Percentiles rank a stretch among this genome's conserved stretches.
phyloP scores from a whole-genome alignment of 92 coral and sea anemone species.

The Phenganax marumi region DNA sequence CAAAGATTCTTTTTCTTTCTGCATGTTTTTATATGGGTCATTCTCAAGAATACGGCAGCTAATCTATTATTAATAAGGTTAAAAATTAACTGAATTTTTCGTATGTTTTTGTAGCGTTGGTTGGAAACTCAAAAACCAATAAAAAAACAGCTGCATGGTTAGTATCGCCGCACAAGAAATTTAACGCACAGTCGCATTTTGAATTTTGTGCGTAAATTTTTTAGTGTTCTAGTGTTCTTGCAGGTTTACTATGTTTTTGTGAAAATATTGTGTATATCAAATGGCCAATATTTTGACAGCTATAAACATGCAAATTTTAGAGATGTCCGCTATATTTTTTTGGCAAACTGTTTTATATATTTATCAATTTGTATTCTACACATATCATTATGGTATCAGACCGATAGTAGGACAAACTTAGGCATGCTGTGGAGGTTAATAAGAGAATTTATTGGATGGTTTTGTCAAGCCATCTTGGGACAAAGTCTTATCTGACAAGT shows the following conservation, averaged over 20 bases:
- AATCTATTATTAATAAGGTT: conserved; percentile 27
- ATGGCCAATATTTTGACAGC: background rate
- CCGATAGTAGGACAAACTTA: too few relatives aligned
- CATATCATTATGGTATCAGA: too few relatives aligned
- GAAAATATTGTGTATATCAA: background rate
- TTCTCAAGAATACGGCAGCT: too few relatives aligned
- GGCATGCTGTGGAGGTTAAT: too few relatives aligned
- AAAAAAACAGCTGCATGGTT: conserved; percentile 88
- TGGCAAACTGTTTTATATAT: too few relatives aligned
- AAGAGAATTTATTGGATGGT: too few relatives aligned
- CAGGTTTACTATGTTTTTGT: too few relatives aligned
- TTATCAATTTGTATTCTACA: too few relatives aligned
- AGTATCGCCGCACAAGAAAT: background rate
- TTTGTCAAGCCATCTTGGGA: too few relatives aligned
- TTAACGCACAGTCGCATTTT: background rate
- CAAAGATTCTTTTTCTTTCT: background rate
- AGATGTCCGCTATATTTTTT: too few relatives aligned
- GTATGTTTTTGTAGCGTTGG: conserved; percentile 73
- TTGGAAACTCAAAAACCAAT: conserved; percentile 84
- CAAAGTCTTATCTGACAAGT: too few relatives aligned
- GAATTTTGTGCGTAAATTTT: background rate
- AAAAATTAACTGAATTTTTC: conserved; percentile 20
- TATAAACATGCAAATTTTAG: too few relatives aligned
- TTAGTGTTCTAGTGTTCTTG: background rate
- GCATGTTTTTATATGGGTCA: background rate